Conservation (phyloP, 2,888 invertebrate species). For the Helleia helle region DNA sequence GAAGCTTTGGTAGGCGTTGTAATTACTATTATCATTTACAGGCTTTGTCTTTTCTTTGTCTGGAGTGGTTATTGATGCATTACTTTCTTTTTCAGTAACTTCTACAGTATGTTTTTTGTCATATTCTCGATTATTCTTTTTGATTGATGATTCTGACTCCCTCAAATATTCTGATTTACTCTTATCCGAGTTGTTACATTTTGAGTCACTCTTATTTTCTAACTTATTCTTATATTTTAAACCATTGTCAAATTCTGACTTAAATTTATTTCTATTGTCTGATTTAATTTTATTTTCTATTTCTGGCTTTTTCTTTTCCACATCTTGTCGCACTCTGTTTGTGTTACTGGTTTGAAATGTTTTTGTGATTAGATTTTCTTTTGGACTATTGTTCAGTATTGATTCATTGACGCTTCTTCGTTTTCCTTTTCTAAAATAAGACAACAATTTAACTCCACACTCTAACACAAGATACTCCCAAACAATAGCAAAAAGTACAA, state of each 20-base stretch:
- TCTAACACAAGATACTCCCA: too few relatives aligned
- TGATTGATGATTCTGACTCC: too few relatives aligned
- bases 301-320: not conserved
- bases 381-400: constrained; percentile 7
- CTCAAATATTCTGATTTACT: not conserved
- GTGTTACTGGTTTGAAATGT: constrained; percentile 24
- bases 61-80: not conserved
- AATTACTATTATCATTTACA: constrained; percentile 10
- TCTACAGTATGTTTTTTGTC: too few relatives aligned
- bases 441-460: too few relatives aligned
- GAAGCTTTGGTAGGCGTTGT: constrained; percentile 32
- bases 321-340: not conserved
- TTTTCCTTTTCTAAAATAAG: constrained; percentile 45
- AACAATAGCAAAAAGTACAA: too few relatives aligned
- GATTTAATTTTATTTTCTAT: not conserved
- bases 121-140: too few relatives aligned
- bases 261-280: too few relatives aligned
- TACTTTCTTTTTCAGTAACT: not conserved
- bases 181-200: not conserved
- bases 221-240: not conserved
- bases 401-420: constrained; percentile 37
- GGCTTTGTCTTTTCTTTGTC: constrained; percentile 5
- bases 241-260: not conserved
- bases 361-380: constrained; percentile 21
- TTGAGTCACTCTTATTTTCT: not conserved